Percentiles rank a stretch among this genome's conserved stretches.
phyloP scores from a whole-genome alignment of 2,113 vertebrate species.

The Clarias gariepinus region DNA sequence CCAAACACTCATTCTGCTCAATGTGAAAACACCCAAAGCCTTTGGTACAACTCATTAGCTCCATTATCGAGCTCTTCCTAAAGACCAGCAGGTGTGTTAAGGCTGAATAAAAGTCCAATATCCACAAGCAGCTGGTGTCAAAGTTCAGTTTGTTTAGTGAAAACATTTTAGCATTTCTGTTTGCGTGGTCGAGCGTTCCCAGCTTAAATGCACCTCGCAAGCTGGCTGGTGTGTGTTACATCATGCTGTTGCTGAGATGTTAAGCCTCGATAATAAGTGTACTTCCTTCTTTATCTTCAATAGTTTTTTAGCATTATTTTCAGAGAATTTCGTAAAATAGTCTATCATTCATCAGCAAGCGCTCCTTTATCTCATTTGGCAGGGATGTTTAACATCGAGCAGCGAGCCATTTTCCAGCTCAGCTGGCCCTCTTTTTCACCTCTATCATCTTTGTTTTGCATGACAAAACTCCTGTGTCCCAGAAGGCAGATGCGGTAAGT shows the following conservation, averaged over 20 bases:
- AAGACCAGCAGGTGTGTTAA: background rate
- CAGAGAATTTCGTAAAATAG: background rate
- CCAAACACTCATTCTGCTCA: background rate
- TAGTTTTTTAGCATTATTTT: background rate
- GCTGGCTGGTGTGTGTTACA: background rate
- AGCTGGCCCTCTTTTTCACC: conserved; percentile 13
- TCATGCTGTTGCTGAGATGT: background rate
- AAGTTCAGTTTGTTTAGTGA: background rate
- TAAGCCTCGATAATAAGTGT: background rate
- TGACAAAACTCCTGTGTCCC: conserved; percentile 10
- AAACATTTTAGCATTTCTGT: background rate
- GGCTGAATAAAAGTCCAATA: background rate
- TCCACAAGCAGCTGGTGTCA: background rate
- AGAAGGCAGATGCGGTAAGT: background rate
- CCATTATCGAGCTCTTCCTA: background rate
- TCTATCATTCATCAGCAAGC: background rate
- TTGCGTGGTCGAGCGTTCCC: background rate
- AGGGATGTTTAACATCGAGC: conserved; percentile 1
- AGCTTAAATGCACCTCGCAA: background rate
- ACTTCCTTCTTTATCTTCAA: background rate
- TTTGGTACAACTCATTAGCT: background rate
- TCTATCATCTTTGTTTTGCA: conserved; percentile 18
- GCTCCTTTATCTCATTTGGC: background rate
- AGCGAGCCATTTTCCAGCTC: conserved; percentile 1
- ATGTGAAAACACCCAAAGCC: background rate